These are phyloP conservation scores for Danio tinwini DNA, from an alignment of 2,797 vertebrate species.

Conservation along the genomic window DNA sequence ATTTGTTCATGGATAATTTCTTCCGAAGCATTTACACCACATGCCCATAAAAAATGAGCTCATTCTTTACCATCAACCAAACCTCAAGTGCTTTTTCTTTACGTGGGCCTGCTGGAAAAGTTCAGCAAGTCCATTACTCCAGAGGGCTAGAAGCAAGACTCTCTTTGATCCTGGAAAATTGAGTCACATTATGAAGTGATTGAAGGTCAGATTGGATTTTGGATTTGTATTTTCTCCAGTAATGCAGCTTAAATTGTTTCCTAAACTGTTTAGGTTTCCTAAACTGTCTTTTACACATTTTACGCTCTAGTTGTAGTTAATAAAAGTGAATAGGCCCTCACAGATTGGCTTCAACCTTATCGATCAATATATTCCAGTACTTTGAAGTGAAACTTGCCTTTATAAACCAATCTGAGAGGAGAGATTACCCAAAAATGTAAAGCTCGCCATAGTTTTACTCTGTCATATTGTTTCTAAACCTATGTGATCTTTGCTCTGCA, in stretches of 20 bases:
- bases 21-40: not conserved
- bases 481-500: not conserved
- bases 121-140: slow-evolving; percentile 17
- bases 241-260: not conserved
- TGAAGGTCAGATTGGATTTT: not conserved
- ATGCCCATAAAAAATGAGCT: slow-evolving; percentile 19
- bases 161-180: slow-evolving; percentile 1
- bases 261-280: slow-evolving; percentile 27
- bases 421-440: not conserved
- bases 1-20: not conserved
- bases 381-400: not conserved
- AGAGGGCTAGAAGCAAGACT: not conserved
- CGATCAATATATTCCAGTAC: not conserved
- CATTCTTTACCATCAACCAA: not conserved
- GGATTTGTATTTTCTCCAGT: slow-evolving; percentile 11
- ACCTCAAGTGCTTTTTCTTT: not conserved
- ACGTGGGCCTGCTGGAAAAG: not conserved
- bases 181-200: slow-evolving; percentile 1
- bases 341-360: slow-evolving; percentile 3
- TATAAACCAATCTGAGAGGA: not conserved
- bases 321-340: not conserved
- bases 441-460: not conserved
- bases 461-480: not conserved
- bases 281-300: slow-evolving; percentile 17
- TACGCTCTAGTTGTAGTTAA: slow-evolving; percentile 1